Base-by-base conservation (phyloP, 2,113 vertebrate genomes). In the Acrocephalus arundinaceus region DNA sequence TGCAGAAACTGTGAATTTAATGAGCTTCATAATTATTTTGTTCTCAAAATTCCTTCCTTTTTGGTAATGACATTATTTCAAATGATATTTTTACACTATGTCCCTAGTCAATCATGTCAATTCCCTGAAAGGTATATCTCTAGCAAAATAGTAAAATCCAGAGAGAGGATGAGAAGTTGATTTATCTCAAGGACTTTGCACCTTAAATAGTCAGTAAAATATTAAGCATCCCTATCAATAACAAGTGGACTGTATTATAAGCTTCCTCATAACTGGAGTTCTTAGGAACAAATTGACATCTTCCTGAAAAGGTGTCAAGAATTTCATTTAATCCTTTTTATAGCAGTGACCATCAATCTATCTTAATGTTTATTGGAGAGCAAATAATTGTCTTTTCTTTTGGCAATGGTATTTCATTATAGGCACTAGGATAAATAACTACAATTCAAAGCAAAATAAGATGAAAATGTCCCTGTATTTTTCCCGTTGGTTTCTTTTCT, bases 141-240 rank as follows among this genome's bases (percentile, higher is more conserved):
- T 75, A 79, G 61, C 68, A 72, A 88, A 88, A 93, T 28, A 81
- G 31, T 59, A 83, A 85, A 95, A 91, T 67, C 63, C 82, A 90
- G 83, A 80, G 35, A 78, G 43, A 94, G 59, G 35, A 83, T 58
- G 35, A 89, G 46, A 92, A 59, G 48, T n/a, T 97, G 92, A 96
- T 94, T 97, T 96, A 96, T 95, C 80, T 96, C 92, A 95, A 96
- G 83, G 92, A 92, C 85, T 96, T 89, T 93, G 57, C 45, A 95
- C 76, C 90, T 94, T 96, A 93, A 96, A 93, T 83, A 96, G 87
- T 85, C 85, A 87, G 65, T 95, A 93, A 97, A 96, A 96, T 95
- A 97, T 94, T 96, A 96, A 97, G 81, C 70, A 90, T 54, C 76
- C 70, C 92, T 95, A 95, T 95, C 93, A 94, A 94, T 95, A 93